A percentile compares a stretch with the other conserved stretches of the same genome.
phyloP scores from a whole-genome alignment of 2,888 invertebrate genomes.

The Xestobium rufovillosum region DNA sequence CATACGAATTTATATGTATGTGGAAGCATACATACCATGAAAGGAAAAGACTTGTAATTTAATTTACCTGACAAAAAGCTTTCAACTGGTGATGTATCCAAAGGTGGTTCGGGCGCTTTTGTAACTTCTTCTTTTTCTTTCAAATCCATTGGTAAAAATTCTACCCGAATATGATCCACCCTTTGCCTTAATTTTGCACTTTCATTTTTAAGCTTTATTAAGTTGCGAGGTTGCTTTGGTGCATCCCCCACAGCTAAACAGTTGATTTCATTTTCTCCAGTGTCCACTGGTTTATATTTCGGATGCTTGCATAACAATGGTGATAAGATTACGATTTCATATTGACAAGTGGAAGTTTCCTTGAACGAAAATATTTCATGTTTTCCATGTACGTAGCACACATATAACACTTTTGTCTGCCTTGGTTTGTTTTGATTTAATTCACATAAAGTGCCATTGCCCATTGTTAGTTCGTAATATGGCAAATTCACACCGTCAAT shows the following conservation, averaged over 20 bases:
- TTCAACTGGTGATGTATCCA: slow-evolving; percentile 64
- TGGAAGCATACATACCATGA: too few species aligned
- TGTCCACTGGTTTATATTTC: slow-evolving; percentile 71
- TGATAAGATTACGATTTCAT: slow-evolving; percentile 85
- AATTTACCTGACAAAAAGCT: slow-evolving; percentile 67
- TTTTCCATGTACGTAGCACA: slow-evolving; percentile 81
- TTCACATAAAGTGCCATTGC: slow-evolving; percentile 87
- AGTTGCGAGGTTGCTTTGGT: slow-evolving; percentile 63
- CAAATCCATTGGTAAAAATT: slow-evolving; percentile 55
- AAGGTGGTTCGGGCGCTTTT: slow-evolving; percentile 33
- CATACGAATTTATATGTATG: too few species aligned
- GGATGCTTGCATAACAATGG: slow-evolving; percentile 85
- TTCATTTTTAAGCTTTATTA: slow-evolving; percentile 65
- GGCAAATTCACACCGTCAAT: slow-evolving; percentile 86
- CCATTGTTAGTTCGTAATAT: slow-evolving; percentile 79
- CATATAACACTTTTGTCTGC: slow-evolving; percentile 73
- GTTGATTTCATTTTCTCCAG: slow-evolving; percentile 68
- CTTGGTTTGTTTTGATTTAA: slow-evolving; percentile 74
- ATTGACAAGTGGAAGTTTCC: slow-evolving; percentile 90
- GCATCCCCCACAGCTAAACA: slow-evolving; percentile 62
- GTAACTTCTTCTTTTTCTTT: slow-evolving; percentile 35
- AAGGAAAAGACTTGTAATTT: too few species aligned
- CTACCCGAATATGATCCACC: slow-evolving; percentile 50
- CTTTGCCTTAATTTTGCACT: slow-evolving; percentile 62
- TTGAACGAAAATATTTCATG: slow-evolving; percentile 90